Evolutionary conservation across 1,140 invertebrate genomes (phyloP).

Genomic region (Tyrophagus putrescentiae): DNA sequence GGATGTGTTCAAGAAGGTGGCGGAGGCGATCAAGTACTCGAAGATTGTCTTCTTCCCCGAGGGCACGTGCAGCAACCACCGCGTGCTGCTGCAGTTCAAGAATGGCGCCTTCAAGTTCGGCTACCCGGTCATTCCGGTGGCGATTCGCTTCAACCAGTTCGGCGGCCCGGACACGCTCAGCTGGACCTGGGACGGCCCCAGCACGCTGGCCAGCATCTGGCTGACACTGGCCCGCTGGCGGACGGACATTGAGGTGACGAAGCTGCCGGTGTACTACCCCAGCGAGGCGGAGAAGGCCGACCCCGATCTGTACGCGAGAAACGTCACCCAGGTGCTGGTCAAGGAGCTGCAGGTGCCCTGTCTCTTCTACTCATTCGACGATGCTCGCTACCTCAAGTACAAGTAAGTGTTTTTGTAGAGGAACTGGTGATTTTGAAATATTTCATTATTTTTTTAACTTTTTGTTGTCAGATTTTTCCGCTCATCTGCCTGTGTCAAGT

Average conservation of each 20-base stretch:
- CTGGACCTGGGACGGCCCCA: constrained; percentile 21
- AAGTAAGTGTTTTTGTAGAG: constrained; percentile 7
- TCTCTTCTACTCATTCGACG: constrained; percentile 19
- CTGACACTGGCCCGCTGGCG: constrained; percentile 12
- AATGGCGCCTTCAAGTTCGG: constrained; percentile 22
- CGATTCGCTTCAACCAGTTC: constrained; percentile 14
- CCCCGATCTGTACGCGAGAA: constrained; percentile 3
- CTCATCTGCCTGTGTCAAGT: constrained; percentile 17
- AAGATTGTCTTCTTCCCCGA: constrained; percentile 23
- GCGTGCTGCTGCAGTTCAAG: constrained; percentile 17
- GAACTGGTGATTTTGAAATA: neutral
- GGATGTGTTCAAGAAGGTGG: neutral
- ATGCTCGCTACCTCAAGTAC: constrained; percentile 14
- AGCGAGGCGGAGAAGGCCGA: constrained; percentile 11
- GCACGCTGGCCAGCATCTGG: neutral
- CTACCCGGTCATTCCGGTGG: constrained; percentile 19
- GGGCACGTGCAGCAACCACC: constrained; percentile 22
- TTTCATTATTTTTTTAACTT: constrained; percentile 1
- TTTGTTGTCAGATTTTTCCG: constrained; percentile 1
- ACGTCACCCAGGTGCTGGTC: constrained; percentile 7
- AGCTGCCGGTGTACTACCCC: constrained; percentile 15
- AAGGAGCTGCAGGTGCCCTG: constrained; percentile 6
- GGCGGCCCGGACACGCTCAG: constrained; percentile 10
- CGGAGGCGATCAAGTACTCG: constrained; percentile 10
- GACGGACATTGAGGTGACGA: constrained; percentile 13